A percentile compares a stretch with the other conserved stretches of the same genome.
Conservation (phyloP, 2,797 vertebrate genomes). For the Periophthalmus magnuspinnatus region DNA sequence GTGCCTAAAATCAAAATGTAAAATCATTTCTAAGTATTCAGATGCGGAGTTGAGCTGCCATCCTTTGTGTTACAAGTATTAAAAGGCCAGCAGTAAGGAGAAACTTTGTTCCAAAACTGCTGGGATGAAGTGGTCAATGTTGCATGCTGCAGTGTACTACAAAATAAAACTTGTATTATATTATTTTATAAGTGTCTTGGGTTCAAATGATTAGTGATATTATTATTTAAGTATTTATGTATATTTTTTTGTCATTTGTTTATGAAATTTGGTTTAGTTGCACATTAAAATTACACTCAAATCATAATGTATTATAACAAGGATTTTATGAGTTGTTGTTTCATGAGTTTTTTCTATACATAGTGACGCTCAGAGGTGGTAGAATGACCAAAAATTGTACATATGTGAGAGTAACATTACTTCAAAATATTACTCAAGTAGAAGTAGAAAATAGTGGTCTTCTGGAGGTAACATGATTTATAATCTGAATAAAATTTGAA, state of each 20-base stretch:
- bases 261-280: not conserved
- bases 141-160: constrained; percentile 4
- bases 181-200: not conserved
- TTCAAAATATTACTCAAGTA: too few species aligned
- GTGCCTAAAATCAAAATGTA: constrained; percentile 16
- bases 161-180: constrained; percentile 9
- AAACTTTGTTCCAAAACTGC: not conserved
- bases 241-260: too few species aligned
- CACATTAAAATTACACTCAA: not conserved
- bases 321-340: too few species aligned
- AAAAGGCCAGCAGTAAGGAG: not conserved
- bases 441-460: too few species aligned
- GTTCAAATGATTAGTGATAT: not conserved
- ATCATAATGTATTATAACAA: not conserved
- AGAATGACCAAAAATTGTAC: too few species aligned
- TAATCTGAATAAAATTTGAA: too few species aligned
- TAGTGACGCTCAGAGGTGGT: too few species aligned
- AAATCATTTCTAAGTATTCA: constrained; percentile 24
- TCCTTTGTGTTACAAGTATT: not conserved
- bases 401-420: too few species aligned
- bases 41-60: too few species aligned
- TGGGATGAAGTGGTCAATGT: constrained; percentile 1
- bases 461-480: too few species aligned
- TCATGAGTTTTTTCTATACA: too few species aligned
- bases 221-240: too few species aligned